Base-by-base conservation (phyloP, 2,888 invertebrate genomes). In the Ormyrus thymus region DNA sequence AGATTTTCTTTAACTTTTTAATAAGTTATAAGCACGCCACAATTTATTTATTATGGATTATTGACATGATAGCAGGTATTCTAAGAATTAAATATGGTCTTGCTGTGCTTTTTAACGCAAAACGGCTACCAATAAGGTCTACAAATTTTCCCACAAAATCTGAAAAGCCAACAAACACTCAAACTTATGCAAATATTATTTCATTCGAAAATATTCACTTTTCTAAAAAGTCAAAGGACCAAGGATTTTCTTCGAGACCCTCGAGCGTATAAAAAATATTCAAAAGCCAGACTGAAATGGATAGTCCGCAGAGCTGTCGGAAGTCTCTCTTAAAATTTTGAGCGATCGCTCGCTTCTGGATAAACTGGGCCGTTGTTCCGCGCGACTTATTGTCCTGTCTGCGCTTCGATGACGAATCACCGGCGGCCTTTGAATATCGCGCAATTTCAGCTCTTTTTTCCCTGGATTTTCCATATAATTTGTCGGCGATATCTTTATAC, bases 271-370 rank as follows among this genome's bases (percentile, higher is more conserved):
- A 29, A 29, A 29, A 29, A 29, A 29, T 29, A 29, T 29, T 29
- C 29, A 29, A 29, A 29, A 29, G 29, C 29, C 29, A 29, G 29
- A 29, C 29, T 29, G 51, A 59, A 71, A 43, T 6, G 50, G 11
- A 71, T 71, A 43, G 15, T 10, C 11, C 7, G 7, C 62, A 4
- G 43, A 68, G 68, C 46, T 43, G 75, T 68, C 61, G 68, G 61
- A 76, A 68, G 62, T 69, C 53, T 15, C 6, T 53, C 50, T 11
- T 51, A 15, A 75, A 75, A 53, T 61, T 53, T 51, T 75, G 75
- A 75, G 59, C 61, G 75, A 75, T 75, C 56, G 59, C 5, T 13
- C 15, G 45, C 11, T 8, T 29, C 48, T 61, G 71, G n/a, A 3
- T 53, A 62, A 45, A 71, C 15, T 53, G 29, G 29, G 29, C 29